These are phyloP conservation scores for Pachyramphus minor DNA, from an alignment of 2,113 vertebrate species.

Conservation along the genomic window DNA sequence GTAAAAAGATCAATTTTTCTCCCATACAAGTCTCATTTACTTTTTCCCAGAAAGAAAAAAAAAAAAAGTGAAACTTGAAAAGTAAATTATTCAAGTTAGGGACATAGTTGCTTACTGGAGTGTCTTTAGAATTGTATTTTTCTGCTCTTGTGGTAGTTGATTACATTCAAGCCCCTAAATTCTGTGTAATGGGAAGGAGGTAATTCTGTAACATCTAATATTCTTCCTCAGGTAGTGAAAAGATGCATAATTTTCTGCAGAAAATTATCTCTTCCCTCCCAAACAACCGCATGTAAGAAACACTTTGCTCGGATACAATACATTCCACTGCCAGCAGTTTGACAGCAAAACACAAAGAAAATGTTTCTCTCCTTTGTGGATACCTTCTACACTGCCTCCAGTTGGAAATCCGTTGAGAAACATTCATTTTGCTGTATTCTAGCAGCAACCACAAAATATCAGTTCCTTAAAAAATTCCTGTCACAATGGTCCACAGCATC, in stretches of 20 bases:
- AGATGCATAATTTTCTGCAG: neutral
- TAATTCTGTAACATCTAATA: neutral
- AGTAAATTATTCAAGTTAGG: neutral
- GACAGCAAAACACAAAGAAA: neutral
- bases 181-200: neutral
- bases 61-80: neutral
- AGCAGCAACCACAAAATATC: neutral
- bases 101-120: neutral
- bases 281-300: neutral
- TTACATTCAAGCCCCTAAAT: neutral
- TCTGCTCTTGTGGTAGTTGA: neutral
- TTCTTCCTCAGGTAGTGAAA: neutral
- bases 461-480: neutral
- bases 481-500: neutral
- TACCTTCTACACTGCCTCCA: neutral
- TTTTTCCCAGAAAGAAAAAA: neutral
- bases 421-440: neutral
- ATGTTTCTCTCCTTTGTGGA: neutral
- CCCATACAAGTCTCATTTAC: neutral
- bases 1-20: neutral
- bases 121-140: neutral
- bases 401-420: neutral
- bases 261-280: neutral
- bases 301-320: neutral
- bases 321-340: conserved; percentile 21